Percentiles rank a stretch among this genome's conserved stretches.
Conservation (phyloP, 2,797 vertebrate species). For the Enteromius fasciolatus region DNA sequence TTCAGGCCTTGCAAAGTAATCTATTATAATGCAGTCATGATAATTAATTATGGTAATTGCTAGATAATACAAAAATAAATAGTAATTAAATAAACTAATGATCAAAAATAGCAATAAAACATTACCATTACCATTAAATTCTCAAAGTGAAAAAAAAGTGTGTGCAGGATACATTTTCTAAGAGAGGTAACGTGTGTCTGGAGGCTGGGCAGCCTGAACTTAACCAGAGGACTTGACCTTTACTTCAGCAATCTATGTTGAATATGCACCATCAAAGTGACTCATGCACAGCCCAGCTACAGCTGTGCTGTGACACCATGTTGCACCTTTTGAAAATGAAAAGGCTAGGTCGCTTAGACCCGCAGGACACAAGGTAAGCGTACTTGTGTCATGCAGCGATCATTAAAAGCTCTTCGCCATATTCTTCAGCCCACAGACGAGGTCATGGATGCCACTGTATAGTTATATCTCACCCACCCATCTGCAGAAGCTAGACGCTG, state of each 20-base stretch:
- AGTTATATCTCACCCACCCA: background rate
- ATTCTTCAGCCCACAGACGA: slow-evolving; percentile 55
- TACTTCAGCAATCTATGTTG: slow-evolving; percentile 10
- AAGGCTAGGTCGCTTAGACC: slow-evolving; percentile 66
- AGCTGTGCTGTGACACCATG: slow-evolving; percentile 19
- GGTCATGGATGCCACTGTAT: slow-evolving; percentile 39
- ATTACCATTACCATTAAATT: background rate
- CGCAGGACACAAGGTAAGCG: slow-evolving; percentile 74
- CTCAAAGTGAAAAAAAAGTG: background rate
- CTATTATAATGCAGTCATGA: background rate
- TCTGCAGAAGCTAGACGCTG: background rate
- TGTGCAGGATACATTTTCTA: background rate
- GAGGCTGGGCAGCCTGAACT: slow-evolving; percentile 11
- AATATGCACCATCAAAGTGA: slow-evolving; percentile 31
- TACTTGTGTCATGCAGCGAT: slow-evolving; percentile 62
- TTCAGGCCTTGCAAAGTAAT: background rate
- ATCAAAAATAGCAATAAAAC: background rate
- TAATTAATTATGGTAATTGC: background rate
- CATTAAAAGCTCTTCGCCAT: slow-evolving; percentile 63
- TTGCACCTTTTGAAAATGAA: slow-evolving; percentile 4
- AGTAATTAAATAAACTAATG: background rate
- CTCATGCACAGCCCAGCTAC: slow-evolving; percentile 16
- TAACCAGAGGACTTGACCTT: slow-evolving; percentile 24
- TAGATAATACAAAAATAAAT: background rate
- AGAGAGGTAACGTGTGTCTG: background rate